Evolutionary conservation across 2,888 invertebrate species (phyloP).

Genomic region (Cheilosia scutellata): DNA sequence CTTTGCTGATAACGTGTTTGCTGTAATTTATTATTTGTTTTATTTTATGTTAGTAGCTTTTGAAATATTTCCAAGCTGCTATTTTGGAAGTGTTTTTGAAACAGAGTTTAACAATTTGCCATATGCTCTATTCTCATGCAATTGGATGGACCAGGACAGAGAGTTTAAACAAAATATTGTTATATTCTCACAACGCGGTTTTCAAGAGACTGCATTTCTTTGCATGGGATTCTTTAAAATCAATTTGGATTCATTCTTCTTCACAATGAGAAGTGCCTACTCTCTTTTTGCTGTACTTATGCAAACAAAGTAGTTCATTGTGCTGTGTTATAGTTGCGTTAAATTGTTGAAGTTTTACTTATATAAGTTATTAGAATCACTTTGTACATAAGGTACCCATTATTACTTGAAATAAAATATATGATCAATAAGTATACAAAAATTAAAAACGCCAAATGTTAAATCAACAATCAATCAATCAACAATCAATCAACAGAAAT

Average conservation of each 20-base stretch:
- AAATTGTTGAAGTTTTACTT: no score
- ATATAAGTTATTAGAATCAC: no score
- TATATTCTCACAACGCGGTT: slow-evolving; percentile 39
- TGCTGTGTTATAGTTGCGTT: no score
- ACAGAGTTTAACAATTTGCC: slow-evolving; percentile 48
- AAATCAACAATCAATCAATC: no score
- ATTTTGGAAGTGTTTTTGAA: slow-evolving; percentile 54
- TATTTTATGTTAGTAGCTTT: slow-evolving; percentile 71
- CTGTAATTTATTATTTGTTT: slow-evolving; percentile 60
- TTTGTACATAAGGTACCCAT: no score
- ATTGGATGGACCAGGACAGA: slow-evolving; percentile 51
- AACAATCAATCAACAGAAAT: no score
- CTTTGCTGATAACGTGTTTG: slow-evolving; percentile 63
- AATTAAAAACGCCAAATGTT: no score
- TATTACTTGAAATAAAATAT: no score
- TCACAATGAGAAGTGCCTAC: slow-evolving; percentile 57
- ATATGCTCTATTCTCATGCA: slow-evolving; percentile 57
- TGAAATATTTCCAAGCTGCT: slow-evolving; percentile 73
- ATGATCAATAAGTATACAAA: no score
- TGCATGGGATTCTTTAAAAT: slow-evolving; percentile 62
- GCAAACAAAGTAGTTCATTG: not conserved
- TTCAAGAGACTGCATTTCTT: slow-evolving; percentile 20
- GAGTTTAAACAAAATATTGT: slow-evolving; percentile 53
- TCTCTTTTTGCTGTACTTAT: slow-evolving; percentile 61
- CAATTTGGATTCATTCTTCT: slow-evolving; percentile 57